A percentile compares a stretch with the other conserved stretches of the same genome.
Conservation (phyloP, 2,888 invertebrate species). For the Colletes collaris region DNA sequence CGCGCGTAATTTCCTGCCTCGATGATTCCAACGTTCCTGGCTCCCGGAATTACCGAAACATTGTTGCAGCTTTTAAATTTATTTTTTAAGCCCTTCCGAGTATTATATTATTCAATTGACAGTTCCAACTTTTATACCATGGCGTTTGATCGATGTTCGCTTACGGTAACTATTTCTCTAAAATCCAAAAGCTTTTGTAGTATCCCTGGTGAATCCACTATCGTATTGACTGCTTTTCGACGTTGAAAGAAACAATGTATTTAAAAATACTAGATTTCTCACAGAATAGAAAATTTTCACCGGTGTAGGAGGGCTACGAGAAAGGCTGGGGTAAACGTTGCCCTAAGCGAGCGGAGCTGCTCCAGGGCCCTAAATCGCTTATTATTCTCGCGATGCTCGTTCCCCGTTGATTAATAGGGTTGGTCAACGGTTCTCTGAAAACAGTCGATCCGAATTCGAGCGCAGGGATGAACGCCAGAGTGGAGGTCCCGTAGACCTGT, state of each 20-base stretch:
- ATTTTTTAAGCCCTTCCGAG: no score
- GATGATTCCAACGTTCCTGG: background rate
- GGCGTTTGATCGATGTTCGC: no score
- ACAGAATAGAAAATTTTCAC: no score
- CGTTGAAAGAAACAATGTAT: no score
- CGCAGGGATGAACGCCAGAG: slow-evolving; percentile 11
- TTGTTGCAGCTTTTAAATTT: background rate
- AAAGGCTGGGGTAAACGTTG: background rate
- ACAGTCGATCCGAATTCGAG: slow-evolving; percentile 30
- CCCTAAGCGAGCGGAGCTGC: background rate
- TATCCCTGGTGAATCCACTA: no score
- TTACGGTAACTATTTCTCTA: no score
- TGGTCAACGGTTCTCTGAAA: slow-evolving; percentile 19
- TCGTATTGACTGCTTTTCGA: no score
- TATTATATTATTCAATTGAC: no score
- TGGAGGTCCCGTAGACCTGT: slow-evolving; percentile 50
- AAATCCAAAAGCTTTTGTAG: no score
- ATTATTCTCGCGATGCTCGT: slow-evolving; percentile 52
- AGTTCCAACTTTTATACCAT: no score
- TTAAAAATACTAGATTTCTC: no score
- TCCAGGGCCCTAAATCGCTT: slow-evolving; percentile 42
- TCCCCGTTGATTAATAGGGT: slow-evolving; percentile 60
- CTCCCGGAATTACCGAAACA: no score
- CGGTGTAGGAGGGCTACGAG: background rate
- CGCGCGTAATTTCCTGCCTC: slow-evolving; percentile 3